phyloP scores from a whole-genome alignment of 2,888 invertebrate genomes.

The Drosophila phalerata region DNA sequence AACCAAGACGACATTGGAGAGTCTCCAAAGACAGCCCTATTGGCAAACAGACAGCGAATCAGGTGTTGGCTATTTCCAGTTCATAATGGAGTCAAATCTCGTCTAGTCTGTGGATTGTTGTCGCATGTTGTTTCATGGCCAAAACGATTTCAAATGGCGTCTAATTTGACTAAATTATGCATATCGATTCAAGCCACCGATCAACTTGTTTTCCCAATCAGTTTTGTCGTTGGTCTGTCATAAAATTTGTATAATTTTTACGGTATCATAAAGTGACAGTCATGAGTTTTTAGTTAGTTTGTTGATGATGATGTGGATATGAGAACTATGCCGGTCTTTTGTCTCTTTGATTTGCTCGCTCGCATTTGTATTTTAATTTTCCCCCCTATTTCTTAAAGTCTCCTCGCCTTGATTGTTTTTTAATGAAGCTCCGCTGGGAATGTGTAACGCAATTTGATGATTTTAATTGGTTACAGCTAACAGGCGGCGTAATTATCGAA shows the following conservation, averaged over 20 bases:
- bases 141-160: conserved; percentile 60
- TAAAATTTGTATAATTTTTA: conserved; percentile 80
- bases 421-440: conserved; percentile 69
- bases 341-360: conserved; percentile 72
- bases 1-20: background rate
- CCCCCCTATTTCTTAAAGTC: background rate
- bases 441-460: conserved; percentile 76
- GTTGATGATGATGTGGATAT: conserved; percentile 27
- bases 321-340: conserved; percentile 36
- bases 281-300: conserved; percentile 71
- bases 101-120: conserved; percentile 19
- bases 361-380: conserved; percentile 67
- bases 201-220: conserved; percentile 78
- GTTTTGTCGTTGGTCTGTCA: conserved; percentile 72
- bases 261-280: conserved; percentile 71
- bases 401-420: conserved; percentile 65
- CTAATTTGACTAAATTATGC: conserved; percentile 75
- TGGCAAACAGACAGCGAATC: conserved; percentile 63
- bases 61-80: conserved; percentile 65
- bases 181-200: conserved; percentile 49
- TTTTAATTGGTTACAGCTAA: conserved; percentile 72
- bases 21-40: conserved; percentile 41
- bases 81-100: conserved; percentile 52
- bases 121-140: conserved; percentile 43
- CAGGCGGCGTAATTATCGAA: conserved; percentile 64